Evolutionary conservation across 2,888 invertebrate genomes (phyloP).

Genomic region (Volucella inflata): DNA sequence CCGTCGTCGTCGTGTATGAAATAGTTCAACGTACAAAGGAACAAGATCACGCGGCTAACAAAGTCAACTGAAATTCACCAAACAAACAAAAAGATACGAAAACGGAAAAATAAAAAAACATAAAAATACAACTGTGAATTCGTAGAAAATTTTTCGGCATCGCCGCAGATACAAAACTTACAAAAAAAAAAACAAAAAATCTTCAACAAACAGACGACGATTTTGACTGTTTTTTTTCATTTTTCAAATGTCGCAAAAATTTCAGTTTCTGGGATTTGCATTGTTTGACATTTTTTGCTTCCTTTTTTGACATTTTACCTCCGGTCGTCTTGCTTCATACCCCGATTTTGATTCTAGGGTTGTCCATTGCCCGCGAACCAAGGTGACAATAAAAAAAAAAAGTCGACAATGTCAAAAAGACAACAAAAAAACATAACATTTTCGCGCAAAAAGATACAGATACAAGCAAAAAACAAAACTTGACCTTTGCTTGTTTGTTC

Average conservation of each 20-base stretch:
- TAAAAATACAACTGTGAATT: slow-evolving; percentile 50
- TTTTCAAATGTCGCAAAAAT: slow-evolving; percentile 69
- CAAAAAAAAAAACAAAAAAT: background rate
- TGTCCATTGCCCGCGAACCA: slow-evolving; percentile 25
- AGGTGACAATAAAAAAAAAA: slow-evolving; percentile 65
- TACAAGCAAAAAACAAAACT: slow-evolving; percentile 29
- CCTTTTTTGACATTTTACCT: slow-evolving; percentile 64
- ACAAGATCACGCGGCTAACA: slow-evolving; percentile 65
- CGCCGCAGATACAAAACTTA: slow-evolving; percentile 24
- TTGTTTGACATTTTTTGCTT: slow-evolving; percentile 59
- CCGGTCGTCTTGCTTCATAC: slow-evolving; percentile 18
- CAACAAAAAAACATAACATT: slow-evolving; percentile 39
- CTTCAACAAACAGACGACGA: slow-evolving; percentile 13
- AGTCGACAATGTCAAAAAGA: background rate
- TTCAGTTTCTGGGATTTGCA: slow-evolving; percentile 52
- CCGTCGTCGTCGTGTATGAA: slow-evolving; percentile 31
- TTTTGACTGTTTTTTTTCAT: background rate
- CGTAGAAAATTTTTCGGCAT: slow-evolving; percentile 71
- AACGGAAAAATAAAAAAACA: slow-evolving; percentile 22
- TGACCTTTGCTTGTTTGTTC: slow-evolving; percentile 42
- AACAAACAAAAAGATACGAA: slow-evolving; percentile 19
- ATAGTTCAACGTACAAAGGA: slow-evolving; percentile 72
- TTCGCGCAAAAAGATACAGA: slow-evolving; percentile 41
- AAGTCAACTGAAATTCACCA: slow-evolving; percentile 16
- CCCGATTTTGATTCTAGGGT: background rate